Conservation (phyloP, 2,113 vertebrate species). For the Ceratotherium simum region DNA sequence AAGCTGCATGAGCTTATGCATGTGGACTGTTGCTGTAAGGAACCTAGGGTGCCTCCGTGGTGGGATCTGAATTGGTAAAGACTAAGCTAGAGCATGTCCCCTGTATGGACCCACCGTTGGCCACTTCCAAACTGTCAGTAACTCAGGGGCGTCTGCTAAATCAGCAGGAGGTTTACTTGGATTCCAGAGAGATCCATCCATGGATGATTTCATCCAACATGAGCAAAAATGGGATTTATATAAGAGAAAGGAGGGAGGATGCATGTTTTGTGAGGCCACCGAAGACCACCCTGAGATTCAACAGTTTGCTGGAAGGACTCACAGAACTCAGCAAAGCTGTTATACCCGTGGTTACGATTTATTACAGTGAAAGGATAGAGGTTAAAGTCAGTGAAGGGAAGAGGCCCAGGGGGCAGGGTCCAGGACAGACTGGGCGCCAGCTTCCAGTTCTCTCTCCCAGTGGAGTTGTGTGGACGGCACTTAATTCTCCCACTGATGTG, state of each 20-base stretch:
- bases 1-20: background rate
- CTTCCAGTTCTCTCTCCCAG: background rate
- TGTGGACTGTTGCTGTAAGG: background rate
- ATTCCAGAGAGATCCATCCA: rapidly evolving
- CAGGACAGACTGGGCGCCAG: background rate
- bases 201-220: background rate
- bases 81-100: rapidly evolving
- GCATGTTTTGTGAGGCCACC: background rate
- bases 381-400: background rate
- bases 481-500: background rate
- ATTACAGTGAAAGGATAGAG: no score
- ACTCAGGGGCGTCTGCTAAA: no score
- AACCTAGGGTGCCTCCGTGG: background rate
- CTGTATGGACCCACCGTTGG: rapidly evolving
- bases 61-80: background rate
- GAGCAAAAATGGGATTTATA: background rate
- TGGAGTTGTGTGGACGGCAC: rapidly evolving
- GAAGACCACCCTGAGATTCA: rapidly evolving
- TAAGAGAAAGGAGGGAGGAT: background rate
- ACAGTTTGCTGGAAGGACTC: background rate
- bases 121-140: no score
- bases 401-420: rapidly evolving
- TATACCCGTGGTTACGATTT: rapidly evolving
- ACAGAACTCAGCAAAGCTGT: no score
- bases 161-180: rapidly evolving